Evolutionary conservation across 2,888 invertebrate genomes (phyloP).

Genomic region (Mythimna loreyi): DNA sequence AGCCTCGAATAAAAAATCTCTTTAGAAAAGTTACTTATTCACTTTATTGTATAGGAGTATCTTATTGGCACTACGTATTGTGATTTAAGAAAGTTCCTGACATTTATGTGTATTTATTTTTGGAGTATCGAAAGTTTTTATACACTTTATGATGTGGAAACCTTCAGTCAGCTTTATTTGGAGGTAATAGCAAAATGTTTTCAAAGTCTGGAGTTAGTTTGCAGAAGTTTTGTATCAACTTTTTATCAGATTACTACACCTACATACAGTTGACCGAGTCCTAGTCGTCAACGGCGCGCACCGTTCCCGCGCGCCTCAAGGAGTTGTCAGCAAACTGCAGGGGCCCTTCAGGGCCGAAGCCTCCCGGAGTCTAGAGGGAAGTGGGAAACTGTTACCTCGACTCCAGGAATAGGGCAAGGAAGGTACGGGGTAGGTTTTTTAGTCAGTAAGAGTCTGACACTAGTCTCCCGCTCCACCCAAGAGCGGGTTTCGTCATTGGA

Average conservation of each 20-base stretch:
- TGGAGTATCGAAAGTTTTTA: background rate
- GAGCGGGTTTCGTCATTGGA: too few species aligned
- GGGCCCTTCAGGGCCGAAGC: too few species aligned
- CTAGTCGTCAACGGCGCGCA: too few species aligned
- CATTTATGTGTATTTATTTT: constrained; percentile 30
- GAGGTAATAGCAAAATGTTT: background rate
- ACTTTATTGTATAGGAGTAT: background rate
- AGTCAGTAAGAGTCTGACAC: too few species aligned
- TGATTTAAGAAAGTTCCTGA: constrained; percentile 17
- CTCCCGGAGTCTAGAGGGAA: too few species aligned
- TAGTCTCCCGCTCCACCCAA: too few species aligned
- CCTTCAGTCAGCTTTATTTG: background rate
- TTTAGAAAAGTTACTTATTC: constrained; percentile 17
- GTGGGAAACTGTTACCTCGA: too few species aligned
- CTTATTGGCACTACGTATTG: constrained; percentile 2
- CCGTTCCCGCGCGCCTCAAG: too few species aligned
- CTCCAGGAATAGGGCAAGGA: too few species aligned
- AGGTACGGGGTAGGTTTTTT: too few species aligned
- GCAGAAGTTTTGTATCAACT: background rate
- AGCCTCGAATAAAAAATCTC: constrained; percentile 10
- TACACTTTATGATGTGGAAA: background rate
- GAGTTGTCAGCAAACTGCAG: too few species aligned
- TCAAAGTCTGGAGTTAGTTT: background rate
- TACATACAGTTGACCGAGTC: too few species aligned
- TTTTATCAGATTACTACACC: background rate